Percentiles rank a stretch among this genome's conserved stretches.
phyloP scores from a whole-genome alignment of 2,888 invertebrate genomes.

The Parnassius apollo region DNA sequence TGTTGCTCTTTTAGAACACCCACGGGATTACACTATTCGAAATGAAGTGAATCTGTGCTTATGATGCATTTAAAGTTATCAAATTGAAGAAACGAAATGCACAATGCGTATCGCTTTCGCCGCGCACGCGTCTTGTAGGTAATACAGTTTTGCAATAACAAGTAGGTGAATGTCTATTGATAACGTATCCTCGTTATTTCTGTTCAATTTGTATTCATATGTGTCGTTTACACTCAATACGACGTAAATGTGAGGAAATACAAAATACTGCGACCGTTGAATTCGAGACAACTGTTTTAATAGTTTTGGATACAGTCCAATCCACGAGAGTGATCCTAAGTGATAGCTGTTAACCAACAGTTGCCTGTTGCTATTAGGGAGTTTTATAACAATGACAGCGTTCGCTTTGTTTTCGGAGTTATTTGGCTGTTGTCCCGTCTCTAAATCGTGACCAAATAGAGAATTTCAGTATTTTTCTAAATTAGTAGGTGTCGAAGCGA shows the following conservation, averaged over 20 bases:
- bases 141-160: conserved; percentile 48
- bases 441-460: no score
- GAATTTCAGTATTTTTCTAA: no score
- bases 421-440: background rate
- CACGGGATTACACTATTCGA: no score
- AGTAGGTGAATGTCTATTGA: conserved; percentile 41
- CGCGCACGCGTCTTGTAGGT: conserved; percentile 44
- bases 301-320: conserved; percentile 23
- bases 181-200: conserved; percentile 16
- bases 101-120: conserved; percentile 63
- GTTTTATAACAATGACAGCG: conserved; percentile 1
- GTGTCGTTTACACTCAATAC: conserved; percentile 3
- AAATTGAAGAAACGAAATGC: conserved; percentile 41
- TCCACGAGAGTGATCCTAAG: conserved; percentile 10
- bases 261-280: conserved; percentile 14
- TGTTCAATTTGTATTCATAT: conserved; percentile 10
- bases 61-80: conserved; percentile 1
- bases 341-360: conserved; percentile 14
- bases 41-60: no score
- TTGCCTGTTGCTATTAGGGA: conserved; percentile 22
- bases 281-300: conserved; percentile 19
- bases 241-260: conserved; percentile 16
- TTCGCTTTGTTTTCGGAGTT: background rate
- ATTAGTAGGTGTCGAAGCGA: no score
- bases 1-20: no score